Percentiles rank a stretch among this genome's conserved stretches.
Evolutionary conservation across 1,140 invertebrate genomes (phyloP).

Genomic region (Agrilus planipennis): DNA sequence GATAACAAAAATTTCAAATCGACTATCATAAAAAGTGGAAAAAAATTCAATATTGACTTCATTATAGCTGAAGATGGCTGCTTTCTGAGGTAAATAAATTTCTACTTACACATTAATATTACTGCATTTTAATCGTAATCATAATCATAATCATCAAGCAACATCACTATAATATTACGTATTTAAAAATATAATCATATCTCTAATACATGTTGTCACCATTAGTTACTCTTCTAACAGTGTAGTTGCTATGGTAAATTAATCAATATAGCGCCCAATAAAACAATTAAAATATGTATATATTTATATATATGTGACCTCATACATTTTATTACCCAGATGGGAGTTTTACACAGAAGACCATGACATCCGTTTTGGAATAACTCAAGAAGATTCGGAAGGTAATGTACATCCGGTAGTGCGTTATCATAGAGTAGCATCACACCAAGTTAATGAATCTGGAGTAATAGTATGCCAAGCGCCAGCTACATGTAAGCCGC

Average conservation of each 20-base stretch:
- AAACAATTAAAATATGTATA: too few species aligned
- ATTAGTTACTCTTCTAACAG: too few species aligned
- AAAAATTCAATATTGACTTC: conserved; percentile 57
- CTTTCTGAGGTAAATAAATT: conserved; percentile 45
- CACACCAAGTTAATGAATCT: conserved; percentile 65
- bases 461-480: conserved; percentile 63
- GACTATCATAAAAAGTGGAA: conserved; percentile 59
- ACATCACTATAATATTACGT: too few species aligned
- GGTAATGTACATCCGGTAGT: conserved; percentile 53
- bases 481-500: conserved; percentile 72
- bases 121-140: too few species aligned
- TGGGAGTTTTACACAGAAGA: conserved; percentile 82
- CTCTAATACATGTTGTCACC: too few species aligned
- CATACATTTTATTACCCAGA: conserved; percentile 43
- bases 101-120: too few species aligned
- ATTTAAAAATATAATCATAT: too few species aligned
- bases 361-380: conserved; percentile 81
- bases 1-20: conserved; percentile 45
- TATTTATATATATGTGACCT: conserved; percentile 1
- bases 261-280: too few species aligned
- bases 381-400: conserved; percentile 50
- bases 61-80: conserved; percentile 48
- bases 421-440: conserved; percentile 55
- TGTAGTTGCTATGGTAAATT: too few species aligned
- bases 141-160: too few species aligned